These are phyloP conservation scores for Eurosta solidaginis DNA, from an alignment of 1,140 invertebrate species.

Conservation along the genomic window DNA sequence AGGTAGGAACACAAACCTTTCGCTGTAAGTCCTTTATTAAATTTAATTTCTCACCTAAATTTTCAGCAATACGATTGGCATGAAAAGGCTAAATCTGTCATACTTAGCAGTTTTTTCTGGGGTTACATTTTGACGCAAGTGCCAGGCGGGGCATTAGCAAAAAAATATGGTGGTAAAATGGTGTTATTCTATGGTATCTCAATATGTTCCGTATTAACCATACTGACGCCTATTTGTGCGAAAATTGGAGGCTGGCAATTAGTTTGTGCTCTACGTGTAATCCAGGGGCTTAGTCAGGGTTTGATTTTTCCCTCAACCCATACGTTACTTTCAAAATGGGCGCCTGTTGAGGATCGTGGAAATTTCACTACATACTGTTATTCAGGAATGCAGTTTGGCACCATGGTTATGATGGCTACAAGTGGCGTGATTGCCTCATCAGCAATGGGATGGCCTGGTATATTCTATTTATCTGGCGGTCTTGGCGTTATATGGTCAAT, in stretches of 20 bases:
- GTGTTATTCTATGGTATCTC: constrained; percentile 67
- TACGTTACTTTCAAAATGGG: constrained; percentile 60
- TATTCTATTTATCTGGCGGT: constrained; percentile 78
- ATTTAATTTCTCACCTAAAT: constrained; percentile 38
- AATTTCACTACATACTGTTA: constrained; percentile 66
- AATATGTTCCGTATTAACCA: constrained; percentile 57
- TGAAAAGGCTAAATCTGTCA: constrained; percentile 61
- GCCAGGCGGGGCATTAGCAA: constrained; percentile 71
- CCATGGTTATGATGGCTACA: constrained; percentile 71
- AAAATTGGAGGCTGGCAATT: constrained; percentile 65
- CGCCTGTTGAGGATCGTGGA: constrained; percentile 66
- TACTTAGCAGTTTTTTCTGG: constrained; percentile 73
- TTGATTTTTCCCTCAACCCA: constrained; percentile 80
- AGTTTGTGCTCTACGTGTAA: constrained; percentile 67
- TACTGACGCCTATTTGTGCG: constrained; percentile 59
- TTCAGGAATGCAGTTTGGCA: constrained; percentile 73
- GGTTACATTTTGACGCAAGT: constrained; percentile 65
- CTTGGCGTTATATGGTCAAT: constrained; percentile 67
- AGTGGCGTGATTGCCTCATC: constrained; percentile 71
- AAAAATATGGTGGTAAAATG: constrained; percentile 68
- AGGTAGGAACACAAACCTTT: constrained; percentile 46
- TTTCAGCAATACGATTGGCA: constrained; percentile 64
- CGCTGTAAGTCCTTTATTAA: neutral
- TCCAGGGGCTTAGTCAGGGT: constrained; percentile 80
- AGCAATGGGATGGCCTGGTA: constrained; percentile 73